Base-by-base conservation (phyloP, 1,140 invertebrate species). In the Bombus confusus region DNA sequence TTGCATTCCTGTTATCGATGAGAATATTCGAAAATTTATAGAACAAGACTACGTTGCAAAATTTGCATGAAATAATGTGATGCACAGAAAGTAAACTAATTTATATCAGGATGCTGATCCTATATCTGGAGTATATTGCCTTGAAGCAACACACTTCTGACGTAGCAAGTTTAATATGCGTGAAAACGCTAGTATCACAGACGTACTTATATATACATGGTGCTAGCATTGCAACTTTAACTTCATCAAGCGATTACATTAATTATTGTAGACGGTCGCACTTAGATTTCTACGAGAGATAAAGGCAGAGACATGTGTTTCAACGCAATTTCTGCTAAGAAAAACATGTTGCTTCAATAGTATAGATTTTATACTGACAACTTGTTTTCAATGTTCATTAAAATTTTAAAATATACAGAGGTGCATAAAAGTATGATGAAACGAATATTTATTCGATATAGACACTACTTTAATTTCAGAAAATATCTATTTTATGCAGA, bases 261-360 rank as follows among this genome's bases (percentile, higher is more conserved):
- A 77, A 89, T 86, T 83, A 88, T 76, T 77, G 82, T 39, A 68
- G 73, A 87, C 41, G 18, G 59, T 12, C 31, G 83, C 28, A 77
- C 22, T 86, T 79, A 82, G 79, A 83, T 80, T 69, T 82, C 43
- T 25, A 22, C 81, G 78, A 75, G 41, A 62, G 28, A n/a, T 52
- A 52, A 22, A 52, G 47, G 18, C 57, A 31, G 28, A 85, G 64
- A 82, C 37, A 34, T 8, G 31, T 31, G 71, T 77, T 43, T 76
- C 64, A 62, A 47, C 43, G 52, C 52, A 39, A 62, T 34, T 13
- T 52, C 34, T 71, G 15, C 12, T 47, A 28, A n/a, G 10, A 1
- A 28, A 43, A 74, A 47, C 15, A 10, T 34, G n/a, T 64, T 64
- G 6, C 18, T 18, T 9, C 39, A 25, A 78, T 59, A 22, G 22